Evolutionary conservation across 2,797 vertebrate species (phyloP).

Genomic region (Sebastes iracundus): DNA sequence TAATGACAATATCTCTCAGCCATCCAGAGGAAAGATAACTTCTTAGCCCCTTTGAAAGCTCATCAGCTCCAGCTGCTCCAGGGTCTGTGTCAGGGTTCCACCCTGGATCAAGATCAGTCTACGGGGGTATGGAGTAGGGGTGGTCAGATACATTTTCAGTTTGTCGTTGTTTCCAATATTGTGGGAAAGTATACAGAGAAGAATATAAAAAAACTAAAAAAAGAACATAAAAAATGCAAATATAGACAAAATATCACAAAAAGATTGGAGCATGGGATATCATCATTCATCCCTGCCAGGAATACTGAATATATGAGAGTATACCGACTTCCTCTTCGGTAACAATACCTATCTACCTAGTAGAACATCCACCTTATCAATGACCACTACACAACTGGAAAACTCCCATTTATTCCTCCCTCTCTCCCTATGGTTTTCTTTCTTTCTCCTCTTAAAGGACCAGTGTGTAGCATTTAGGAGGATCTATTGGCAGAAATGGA

Average conservation of each 20-base stretch:
- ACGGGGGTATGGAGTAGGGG: accelerated
- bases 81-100: neutral
- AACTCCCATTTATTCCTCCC: no score
- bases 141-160: neutral
- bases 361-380: no score
- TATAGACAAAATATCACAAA: neutral
- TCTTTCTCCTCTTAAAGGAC: no score
- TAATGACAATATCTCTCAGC: neutral
- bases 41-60: neutral
- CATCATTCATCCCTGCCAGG: neutral
- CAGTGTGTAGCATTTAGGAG: no score
- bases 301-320: no score
- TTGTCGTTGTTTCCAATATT: neutral
- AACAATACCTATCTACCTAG: no score
- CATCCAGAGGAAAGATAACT: neutral
- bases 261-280: neutral
- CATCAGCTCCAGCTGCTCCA: neutral
- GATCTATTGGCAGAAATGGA: no score
- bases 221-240: neutral
- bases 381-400: no score
- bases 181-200: no score
- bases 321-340: no score
- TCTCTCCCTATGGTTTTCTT: no score
- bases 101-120: neutral
- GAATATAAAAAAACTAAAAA: neutral